Base-by-base conservation (phyloP, 2,888 invertebrate genomes). In the Pandemis corylana region DNA sequence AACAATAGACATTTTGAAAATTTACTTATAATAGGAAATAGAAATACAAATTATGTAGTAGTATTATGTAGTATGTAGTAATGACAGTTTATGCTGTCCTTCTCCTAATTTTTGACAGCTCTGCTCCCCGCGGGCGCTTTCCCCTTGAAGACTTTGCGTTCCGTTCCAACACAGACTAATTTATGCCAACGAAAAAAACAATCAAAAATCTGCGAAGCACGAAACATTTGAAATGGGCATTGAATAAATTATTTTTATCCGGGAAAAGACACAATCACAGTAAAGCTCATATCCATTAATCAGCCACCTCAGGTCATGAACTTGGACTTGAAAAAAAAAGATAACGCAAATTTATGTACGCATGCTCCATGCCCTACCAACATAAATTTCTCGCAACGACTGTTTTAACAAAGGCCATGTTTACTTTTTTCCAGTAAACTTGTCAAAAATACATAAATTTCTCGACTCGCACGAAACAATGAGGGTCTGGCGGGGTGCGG, bases 401-500 rank as follows among this genome's bases (percentile, higher is more conserved):
- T 73, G 68, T 67, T 72, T 63, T 64, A 72, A 70, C 70, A 74
- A 74, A 70, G 66, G 69, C 49, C 44, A 36, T 44, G 69, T 66
- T 51, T 69, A 74, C 51, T 70, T 74, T 75, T 66, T 75, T 70
- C 53, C 53, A 56, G 70, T 75, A 62, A 74, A 75, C 53, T 70
- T 74, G 66, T 75, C 66, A 75, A 75, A 74, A 73, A 75, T 7
- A 53, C 61, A 74, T 70, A 70, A 62, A 70, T 75, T 75, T 74
- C 65, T 73, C 59, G 51, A 59, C 51, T 56, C 20, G 36, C 13
- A 68, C 65, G 65, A 74, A 74, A 73, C 68, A 73, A 69, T 61
- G 59, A 9, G 68, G 65, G 73, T 46, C 42, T 28, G 64, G 56
- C 42, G 20, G 36, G 13, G 51, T 5, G 64, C 44, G 64, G 42